Percentiles rank a stretch among this genome's conserved stretches.
Conservation (phyloP, 2,797 vertebrate species). For the Sciaenops ocellatus region DNA sequence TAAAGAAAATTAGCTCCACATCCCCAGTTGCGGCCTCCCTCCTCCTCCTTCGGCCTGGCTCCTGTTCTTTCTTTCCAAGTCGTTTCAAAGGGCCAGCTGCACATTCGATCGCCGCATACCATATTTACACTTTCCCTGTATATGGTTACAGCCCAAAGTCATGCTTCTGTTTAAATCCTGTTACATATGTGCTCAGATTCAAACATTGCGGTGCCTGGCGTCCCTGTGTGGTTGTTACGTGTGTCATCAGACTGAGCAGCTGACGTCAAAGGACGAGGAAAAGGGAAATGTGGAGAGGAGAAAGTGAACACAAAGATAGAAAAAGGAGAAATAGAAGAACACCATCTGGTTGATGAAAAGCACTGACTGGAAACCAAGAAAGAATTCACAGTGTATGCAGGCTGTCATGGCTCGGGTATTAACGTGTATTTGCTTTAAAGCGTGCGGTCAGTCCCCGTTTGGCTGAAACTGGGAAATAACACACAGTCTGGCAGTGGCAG, state of each 20-base stretch:
- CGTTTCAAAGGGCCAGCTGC: slow-evolving; percentile 50
- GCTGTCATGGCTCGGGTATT: slow-evolving; percentile 64
- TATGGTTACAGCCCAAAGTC: slow-evolving; percentile 29
- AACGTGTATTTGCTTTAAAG: slow-evolving; percentile 77
- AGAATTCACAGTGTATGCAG: slow-evolving; percentile 61
- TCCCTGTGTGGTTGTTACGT: slow-evolving; percentile 28
- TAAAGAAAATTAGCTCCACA: slow-evolving; percentile 28
- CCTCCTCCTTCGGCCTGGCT: slow-evolving; percentile 7
- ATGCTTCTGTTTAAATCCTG: slow-evolving; percentile 37
- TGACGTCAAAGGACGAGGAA: slow-evolving; percentile 47
- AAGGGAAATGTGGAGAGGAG: slow-evolving; percentile 6
- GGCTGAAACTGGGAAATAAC: slow-evolving; percentile 75
- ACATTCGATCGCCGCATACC: slow-evolving; percentile 39
- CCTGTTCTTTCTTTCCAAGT: slow-evolving; percentile 24
- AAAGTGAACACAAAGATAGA: not conserved
- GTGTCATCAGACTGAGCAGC: slow-evolving; percentile 23
- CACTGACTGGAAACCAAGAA: slow-evolving; percentile 67
- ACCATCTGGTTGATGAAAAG: slow-evolving; percentile 61
- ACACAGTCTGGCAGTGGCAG: slow-evolving; percentile 66
- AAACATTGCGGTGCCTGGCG: slow-evolving; percentile 16
- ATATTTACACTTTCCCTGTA: slow-evolving; percentile 48
- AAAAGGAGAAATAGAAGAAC: slow-evolving; percentile 36
- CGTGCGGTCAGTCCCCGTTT: slow-evolving; percentile 65
- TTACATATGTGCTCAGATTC: slow-evolving; percentile 45
- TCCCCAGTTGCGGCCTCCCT: not conserved